Conservation (phyloP, 1,140 invertebrate genomes). For the Eueides isabella region DNA sequence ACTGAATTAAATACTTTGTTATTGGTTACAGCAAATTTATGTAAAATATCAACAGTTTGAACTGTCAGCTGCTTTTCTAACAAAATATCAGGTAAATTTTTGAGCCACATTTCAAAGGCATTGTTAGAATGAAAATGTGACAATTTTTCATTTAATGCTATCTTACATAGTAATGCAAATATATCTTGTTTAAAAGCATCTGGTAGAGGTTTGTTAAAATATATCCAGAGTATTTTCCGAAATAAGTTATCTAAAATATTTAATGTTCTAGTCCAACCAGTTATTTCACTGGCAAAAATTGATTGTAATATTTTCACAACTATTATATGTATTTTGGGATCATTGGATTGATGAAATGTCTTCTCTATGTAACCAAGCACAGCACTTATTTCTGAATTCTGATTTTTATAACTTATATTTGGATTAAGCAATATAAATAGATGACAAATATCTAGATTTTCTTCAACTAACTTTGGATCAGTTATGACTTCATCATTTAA, state of each 20-base stretch:
- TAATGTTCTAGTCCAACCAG: conserved; percentile 64
- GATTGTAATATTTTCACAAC: conserved; percentile 69
- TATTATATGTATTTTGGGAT: conserved; percentile 54
- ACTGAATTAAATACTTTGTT: conserved; percentile 70
- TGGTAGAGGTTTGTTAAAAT: conserved; percentile 63
- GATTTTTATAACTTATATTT: conserved; percentile 65
- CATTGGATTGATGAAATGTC: conserved; percentile 58
- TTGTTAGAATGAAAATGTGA: conserved; percentile 63
- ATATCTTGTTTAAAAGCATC: conserved; percentile 67
- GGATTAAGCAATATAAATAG: conserved; percentile 78
- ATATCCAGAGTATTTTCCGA: conserved; percentile 71
- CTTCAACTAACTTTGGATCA: conserved; percentile 78
- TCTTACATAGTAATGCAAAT: conserved; percentile 75
- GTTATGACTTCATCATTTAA: conserved; percentile 50
- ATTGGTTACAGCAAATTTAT: conserved; percentile 73
- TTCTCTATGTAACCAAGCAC: conserved; percentile 78
- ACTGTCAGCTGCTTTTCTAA: conserved; percentile 61
- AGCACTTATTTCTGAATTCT: conserved; percentile 58
- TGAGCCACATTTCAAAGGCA: conserved; percentile 73
- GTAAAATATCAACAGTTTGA: conserved; percentile 74
- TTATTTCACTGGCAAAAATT: conserved; percentile 66
- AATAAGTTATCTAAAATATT: conserved; percentile 67
- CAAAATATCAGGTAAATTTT: conserved; percentile 76
- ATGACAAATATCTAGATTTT: conserved; percentile 82
- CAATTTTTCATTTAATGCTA: conserved; percentile 72